phyloP scores from a whole-genome alignment of 2,113 vertebrate genomes.

The Odocoileus virginianus region DNA sequence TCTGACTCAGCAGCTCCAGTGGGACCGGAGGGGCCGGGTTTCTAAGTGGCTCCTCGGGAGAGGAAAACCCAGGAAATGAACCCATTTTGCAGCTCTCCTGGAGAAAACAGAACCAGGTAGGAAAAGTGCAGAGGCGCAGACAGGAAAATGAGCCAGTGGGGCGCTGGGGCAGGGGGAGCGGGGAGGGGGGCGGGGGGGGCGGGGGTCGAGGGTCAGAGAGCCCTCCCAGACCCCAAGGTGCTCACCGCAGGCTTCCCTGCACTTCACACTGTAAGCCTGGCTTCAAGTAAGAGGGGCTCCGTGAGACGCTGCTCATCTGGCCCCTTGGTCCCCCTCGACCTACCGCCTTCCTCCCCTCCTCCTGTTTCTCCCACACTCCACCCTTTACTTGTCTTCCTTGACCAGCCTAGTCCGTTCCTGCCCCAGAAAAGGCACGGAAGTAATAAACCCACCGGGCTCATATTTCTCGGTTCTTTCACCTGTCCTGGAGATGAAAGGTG shows the following conservation, averaged over 20 bases:
- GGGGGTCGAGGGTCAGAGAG: not conserved
- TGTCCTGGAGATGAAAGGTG: not conserved
- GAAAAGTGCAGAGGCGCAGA: not conserved
- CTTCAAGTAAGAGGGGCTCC: not conserved
- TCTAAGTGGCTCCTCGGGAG: not conserved
- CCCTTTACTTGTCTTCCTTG: not conserved
- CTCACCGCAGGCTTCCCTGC: no score
- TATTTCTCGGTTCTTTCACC: not conserved
- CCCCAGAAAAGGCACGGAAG: not conserved
- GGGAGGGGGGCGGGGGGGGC: rapidly evolving
- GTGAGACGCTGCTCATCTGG: not conserved
- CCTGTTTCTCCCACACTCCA: not conserved
- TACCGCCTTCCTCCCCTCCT: not conserved
- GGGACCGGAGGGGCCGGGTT: not conserved
- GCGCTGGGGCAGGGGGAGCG: not conserved
- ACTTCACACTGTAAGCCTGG: not conserved
- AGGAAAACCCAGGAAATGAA: not conserved
- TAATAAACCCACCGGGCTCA: not conserved
- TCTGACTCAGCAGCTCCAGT: not conserved
- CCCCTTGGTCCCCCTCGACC: not conserved
- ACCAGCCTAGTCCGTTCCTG: not conserved
- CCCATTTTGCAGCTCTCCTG: not conserved
- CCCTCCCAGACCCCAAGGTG: not conserved
- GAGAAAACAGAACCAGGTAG: not conserved
- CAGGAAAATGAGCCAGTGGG: not conserved